Base-by-base conservation (phyloP, 1,140 invertebrate genomes). In the Ceratoteleas bidentatus region DNA sequence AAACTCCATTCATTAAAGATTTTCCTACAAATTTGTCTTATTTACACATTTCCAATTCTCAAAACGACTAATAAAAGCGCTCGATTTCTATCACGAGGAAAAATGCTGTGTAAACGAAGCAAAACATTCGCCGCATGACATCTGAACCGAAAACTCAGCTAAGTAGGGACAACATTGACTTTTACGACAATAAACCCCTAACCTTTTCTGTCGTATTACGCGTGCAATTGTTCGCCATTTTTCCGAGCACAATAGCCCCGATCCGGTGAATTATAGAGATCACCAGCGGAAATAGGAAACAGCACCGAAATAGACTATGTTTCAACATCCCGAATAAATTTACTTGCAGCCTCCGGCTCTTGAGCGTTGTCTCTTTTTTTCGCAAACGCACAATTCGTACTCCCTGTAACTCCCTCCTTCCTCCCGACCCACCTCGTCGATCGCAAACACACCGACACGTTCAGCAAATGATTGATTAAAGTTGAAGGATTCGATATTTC, bases 401-500 rank as follows among this genome's bases (percentile, higher is more conserved):
- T 11, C 6, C 13, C 10, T 14, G 34, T 38, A 57, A 57, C 33
- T n/a, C 33, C 32, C 24, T 0, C 24, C 32, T 24, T 24, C 52
- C 2, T 6, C n/a, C 13, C n/a, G n/a, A 11, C 40, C 40, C 40
- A 4, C 40, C n/a, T 43, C 6, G 3, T 10, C n/a, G 11, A 34
- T 2, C 6, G 49, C 50, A 65, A 65, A 54, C 50, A 65, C 50
- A n/a, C 40, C 16, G 8, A 9, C 57, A 32, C 9, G 38, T 49
- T 49, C n/a, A 34, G 36, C 16, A 49, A 56, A 62, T 62, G 36
- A 65, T 40, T 52, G 61, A 65, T 65, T 40, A 58, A 66, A 52
- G 8, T 45, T 36, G 61, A 52, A 65, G 60, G 40, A 53, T 40
- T 66, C 24, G 53, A 58, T 65, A 74, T 66, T 74, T 65, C 54